phyloP scores from a whole-genome alignment of 2,888 invertebrate species.

The Ypsolopha scabrella region DNA sequence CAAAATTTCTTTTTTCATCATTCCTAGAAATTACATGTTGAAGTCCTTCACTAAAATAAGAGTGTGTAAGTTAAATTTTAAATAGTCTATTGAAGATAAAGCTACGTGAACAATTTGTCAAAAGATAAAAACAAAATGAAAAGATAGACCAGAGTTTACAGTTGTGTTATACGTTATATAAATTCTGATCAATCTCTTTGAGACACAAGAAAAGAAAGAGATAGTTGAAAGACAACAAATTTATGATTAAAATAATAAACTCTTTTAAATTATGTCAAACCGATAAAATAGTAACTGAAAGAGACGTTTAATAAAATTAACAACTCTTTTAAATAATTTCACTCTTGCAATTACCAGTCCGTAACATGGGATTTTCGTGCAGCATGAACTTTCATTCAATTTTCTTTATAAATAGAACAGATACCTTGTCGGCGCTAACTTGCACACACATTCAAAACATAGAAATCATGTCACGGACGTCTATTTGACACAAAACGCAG shows the following conservation, averaged over 20 bases:
- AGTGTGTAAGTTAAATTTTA: conserved; percentile 22
- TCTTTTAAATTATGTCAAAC: conserved; percentile 9
- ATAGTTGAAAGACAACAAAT: conserved; percentile 23
- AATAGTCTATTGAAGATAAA: conserved; percentile 8
- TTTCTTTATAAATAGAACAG: not conserved
- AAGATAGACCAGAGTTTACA: conserved; percentile 29
- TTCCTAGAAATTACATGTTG: conserved; percentile 14
- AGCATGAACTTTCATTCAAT: not conserved
- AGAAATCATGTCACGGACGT: not conserved
- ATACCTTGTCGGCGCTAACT: not conserved
- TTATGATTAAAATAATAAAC: conserved; percentile 12
- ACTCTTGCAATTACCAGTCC: not conserved
- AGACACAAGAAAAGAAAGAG: not conserved
- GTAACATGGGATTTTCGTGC: not conserved
- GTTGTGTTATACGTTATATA: not conserved
- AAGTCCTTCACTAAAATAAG: conserved; percentile 38
- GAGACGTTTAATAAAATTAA: conserved; percentile 8
- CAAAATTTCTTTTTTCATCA: not conserved
- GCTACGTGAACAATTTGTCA: conserved; percentile 26
- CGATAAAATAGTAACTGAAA: conserved; percentile 10
- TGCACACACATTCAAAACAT: not conserved
- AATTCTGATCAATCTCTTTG: not conserved
- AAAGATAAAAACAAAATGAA: conserved; percentile 38
- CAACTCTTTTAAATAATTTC: not conserved
- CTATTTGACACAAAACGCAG: not conserved